Base-by-base conservation (phyloP, 2,797 vertebrate genomes). In the Borostomias antarcticus region DNA sequence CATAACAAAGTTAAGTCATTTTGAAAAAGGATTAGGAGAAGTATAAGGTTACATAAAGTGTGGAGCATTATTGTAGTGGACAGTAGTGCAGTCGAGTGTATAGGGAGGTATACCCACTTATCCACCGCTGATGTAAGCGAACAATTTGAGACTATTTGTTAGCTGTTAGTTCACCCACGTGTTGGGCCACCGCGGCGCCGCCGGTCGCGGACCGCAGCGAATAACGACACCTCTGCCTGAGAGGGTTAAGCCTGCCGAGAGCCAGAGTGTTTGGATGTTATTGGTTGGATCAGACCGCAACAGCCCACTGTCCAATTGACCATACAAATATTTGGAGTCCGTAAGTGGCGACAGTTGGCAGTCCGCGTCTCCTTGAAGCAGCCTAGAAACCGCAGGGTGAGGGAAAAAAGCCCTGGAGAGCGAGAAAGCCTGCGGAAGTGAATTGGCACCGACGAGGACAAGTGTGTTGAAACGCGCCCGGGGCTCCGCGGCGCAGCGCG, bases 251-350 rank as follows among this genome's bases (percentile, higher is more conserved):
- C 67, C 75, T 76, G 67, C 74, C 62, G 72, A 69, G 58, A 74
- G 66, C 75, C 82, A 83, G 79, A 79, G 73, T 85, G 77, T 85
- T 87, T 87, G 73, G 89, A 80, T 77, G 79, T 84, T 69, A 79
- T 72, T 86, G 78, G 87, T 78, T 74, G 65, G 86, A 81, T 88
- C 71, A 69, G 70, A 86, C 82, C 78, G 74, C 82, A 86, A 83
- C 80, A 85, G 81, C 78, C 76, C 74, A 77, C 82, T 85, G 80
- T 89, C 85, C 88, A 90, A 80, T 83, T 87, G 82, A 90, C 82
- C 85, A 80, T 82, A 86, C 83, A 90, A 89, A 91, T 91, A 91
- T 91, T 90, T 91, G 82, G 82, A 89, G 80, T 84, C 58, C 54
- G 71, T 66, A 82, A 79, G 71, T 83, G 77, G 78, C 68, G 82